Base-by-base conservation (phyloP, 2,888 invertebrate genomes). In the Slavum lentiscoides region DNA sequence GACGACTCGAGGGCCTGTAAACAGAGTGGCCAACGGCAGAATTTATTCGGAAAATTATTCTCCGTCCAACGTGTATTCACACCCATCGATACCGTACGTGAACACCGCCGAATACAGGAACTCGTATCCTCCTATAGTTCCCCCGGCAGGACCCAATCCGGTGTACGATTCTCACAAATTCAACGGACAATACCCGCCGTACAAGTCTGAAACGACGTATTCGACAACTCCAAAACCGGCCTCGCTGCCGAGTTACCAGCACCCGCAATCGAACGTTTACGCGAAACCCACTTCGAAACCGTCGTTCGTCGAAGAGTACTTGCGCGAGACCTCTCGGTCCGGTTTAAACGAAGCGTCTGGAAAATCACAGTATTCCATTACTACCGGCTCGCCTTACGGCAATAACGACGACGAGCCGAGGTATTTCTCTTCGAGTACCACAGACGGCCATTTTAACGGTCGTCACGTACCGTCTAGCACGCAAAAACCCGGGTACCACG, bases 211-310 rank as follows among this genome's bases (percentile, higher is more conserved):
- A 53, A 37, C 68, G 59, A 53, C 68, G 68, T 69, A 62, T 37
- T 77, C 77, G 19, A 80, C 61, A 1, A 80, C 69, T 55, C 55
- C 23, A 23, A 80, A 64, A 23, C 76, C 76, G 21, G 9, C 37
- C 7, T 30, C 4, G 30, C 4, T 30, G 30, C 74, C 19, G 66
- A 58, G 4, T 2, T 58, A 39, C 66, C 55, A 55, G 30, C 68
- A 69, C 69, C 53, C 76, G 21, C 53, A 61, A 11, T 62, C 76
- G 6, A 61, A 69, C 53, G 30, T 69, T 53, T 49, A 77, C 37
- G 15, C 17, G 3, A 61, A 62, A 53, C 76, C 76, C 37, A 77
- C 76, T 37, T 77, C 76, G 21, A 68, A 62, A 68, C 76, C 69
- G 39, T 77, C 69, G 39, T 77, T 69, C 37, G 76, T 37, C 37